Evolutionary conservation across 2,113 vertebrate genomes (phyloP), one percentile per base, ranked within the genome.

Genomic region (Zapus hudsonius): DNA sequence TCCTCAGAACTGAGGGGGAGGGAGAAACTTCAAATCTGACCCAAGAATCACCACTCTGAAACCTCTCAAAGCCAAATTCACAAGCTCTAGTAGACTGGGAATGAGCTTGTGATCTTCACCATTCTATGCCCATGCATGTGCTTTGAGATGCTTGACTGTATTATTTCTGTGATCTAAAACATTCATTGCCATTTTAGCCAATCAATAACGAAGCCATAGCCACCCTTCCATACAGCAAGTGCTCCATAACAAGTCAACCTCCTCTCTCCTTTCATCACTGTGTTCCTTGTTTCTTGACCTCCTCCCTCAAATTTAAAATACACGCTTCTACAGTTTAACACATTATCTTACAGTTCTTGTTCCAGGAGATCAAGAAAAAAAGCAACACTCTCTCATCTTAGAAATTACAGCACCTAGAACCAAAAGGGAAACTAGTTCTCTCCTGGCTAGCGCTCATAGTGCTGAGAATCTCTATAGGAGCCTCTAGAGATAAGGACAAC

Each of bases 251-350:
- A 22, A 10, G 61, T 42, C 52, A 44, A 70, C 36, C 72, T 63
- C 36, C 79, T 20, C 63, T 44, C n/a, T 82, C 81, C 59, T 16
- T 47, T 78, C 31, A 72, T 84, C 72, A 61, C 19, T 89, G 27
- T 70, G 47, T 69, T 85, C 17, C 33, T 36, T 78, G 16, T 64
- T 70, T 74, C 25, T 70, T 75, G 69, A 69, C 31, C 7, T 13
- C 15, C 29, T 59, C 23, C n/a, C n/a, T 75, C 67, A 94, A 92
- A 76, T 72, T 75, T 81, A 84, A 92, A 79, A 72, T 20, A 95
- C 2, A 91, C 11, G 3, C 38, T 55, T 80, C 64, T 86, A 89
- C 20, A 84, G n/a, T n/a, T 55, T 55, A 94, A 52, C 23, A 55
- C 12, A 66, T 44, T 27, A 42, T 64, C 64, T 31, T 90, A 70